Evolutionary conservation across 2,888 invertebrate genomes (phyloP).

Genomic region (Drosophila picticornis): DNA sequence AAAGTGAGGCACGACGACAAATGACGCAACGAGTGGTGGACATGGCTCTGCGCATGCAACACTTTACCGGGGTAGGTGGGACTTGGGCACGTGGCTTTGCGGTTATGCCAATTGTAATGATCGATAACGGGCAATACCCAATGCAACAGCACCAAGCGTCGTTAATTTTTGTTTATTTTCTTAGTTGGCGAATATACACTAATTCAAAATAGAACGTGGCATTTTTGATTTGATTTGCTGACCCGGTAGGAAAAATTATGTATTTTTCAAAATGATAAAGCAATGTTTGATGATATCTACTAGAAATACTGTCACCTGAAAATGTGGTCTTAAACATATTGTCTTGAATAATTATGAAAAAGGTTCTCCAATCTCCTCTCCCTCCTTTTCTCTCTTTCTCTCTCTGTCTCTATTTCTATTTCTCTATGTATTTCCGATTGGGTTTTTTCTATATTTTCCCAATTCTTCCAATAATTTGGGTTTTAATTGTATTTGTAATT

Average conservation of each 20-base stretch:
- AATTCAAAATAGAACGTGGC: not conserved
- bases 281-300: too few relatives aligned
- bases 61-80: not conserved
- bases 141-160: constrained; percentile 21
- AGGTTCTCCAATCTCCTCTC: too few relatives aligned
- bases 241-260: too few relatives aligned
- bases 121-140: constrained; percentile 48
- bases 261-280: too few relatives aligned
- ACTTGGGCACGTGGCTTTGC: constrained; percentile 50
- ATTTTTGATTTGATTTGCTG: not conserved
- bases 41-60: constrained; percentile 10
- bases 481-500: too few relatives aligned
- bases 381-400: too few relatives aligned
- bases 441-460: not conserved
- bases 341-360: too few relatives aligned
- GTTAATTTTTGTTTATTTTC: constrained; percentile 34
- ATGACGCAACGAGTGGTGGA: constrained; percentile 55
- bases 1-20: constrained; percentile 73
- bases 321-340: too few relatives aligned
- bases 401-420: not conserved
- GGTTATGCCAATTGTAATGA: constrained; percentile 73
- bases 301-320: too few relatives aligned
- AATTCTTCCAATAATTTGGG: not conserved
- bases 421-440: not conserved
- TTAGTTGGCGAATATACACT: not conserved